phyloP scores from a whole-genome alignment of 37 sponge, comb jelly and placozoan genomes.

The Axinella damicornis region DNA sequence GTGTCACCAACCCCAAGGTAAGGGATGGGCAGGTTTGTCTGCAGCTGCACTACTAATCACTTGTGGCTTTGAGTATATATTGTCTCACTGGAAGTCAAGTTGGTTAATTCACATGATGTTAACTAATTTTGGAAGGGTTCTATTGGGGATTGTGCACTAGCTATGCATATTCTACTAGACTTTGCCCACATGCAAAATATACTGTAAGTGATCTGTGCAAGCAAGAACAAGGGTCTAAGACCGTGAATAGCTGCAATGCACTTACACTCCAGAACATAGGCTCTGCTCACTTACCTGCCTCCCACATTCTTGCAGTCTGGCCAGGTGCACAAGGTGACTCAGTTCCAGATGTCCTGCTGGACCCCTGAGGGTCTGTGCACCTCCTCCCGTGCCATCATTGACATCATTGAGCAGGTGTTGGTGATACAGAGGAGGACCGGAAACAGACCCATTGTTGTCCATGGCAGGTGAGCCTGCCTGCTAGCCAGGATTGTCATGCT shows the following conservation, averaged over 20 bases:
- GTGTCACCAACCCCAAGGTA: constrained; percentile 35
- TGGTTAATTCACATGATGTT: too few species aligned
- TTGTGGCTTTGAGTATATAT: too few species aligned
- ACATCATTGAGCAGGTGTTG: constrained; percentile 47
- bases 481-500: too few species aligned
- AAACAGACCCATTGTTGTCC: constrained; percentile 56
- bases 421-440: constrained; percentile 66
- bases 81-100: too few species aligned
- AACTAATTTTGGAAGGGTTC: too few species aligned
- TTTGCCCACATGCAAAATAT: too few species aligned
- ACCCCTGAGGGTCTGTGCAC: constrained; percentile 23
- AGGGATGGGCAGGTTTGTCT: neutral
- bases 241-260: too few species aligned
- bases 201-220: too few species aligned
- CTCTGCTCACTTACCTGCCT: neutral
- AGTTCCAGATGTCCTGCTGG: constrained; percentile 67
- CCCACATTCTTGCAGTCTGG: neutral
- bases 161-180: too few species aligned
- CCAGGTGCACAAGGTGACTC: constrained; percentile 28
- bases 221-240: too few species aligned
- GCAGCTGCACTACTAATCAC: too few species aligned
- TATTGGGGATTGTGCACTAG: too few species aligned
- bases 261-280: neutral
- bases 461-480: constrained; percentile 66
- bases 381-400: constrained; percentile 14